Percentiles rank a stretch among this genome's conserved stretches.
Evolutionary conservation across 1,140 invertebrate species (phyloP).

Genomic region (Drosophila miranda): DNA sequence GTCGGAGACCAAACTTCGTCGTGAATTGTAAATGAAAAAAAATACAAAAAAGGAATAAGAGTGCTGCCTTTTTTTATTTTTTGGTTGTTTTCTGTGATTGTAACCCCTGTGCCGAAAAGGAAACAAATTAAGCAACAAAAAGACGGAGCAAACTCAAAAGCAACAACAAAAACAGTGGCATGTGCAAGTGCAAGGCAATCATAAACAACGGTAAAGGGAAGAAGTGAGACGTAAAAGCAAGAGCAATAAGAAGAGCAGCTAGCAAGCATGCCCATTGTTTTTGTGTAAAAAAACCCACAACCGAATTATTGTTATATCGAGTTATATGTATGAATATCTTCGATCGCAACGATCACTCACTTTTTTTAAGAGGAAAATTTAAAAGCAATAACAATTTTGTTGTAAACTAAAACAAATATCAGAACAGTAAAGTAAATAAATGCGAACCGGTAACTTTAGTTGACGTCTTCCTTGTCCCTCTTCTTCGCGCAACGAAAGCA

Average conservation of each 20-base stretch:
- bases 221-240: constrained; percentile 23
- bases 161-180: constrained; percentile 58
- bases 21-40: constrained; percentile 75
- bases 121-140: constrained; percentile 75
- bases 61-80: constrained; percentile 6
- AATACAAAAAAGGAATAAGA: constrained; percentile 59
- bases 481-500: constrained; percentile 41
- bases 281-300: constrained; percentile 29
- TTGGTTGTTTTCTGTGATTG: constrained; percentile 56
- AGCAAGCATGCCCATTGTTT: constrained; percentile 24
- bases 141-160: constrained; percentile 31
- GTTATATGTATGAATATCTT: neutral
- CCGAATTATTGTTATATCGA: constrained; percentile 47
- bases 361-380: too few species aligned
- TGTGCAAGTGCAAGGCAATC: constrained; percentile 74
- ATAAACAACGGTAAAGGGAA: constrained; percentile 68
- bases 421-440: constrained; percentile 15
- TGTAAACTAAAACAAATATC: constrained; percentile 3
- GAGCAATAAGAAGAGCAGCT: constrained; percentile 48
- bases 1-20: constrained; percentile 66
- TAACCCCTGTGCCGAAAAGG: constrained; percentile 66
- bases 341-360: too few species aligned
- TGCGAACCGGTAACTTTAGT: constrained; percentile 67
- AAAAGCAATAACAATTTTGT: too few species aligned
- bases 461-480: constrained; percentile 12